These are phyloP conservation scores for Cavia aperea DNA, from an alignment of 2,113 vertebrate species.

Conservation along the genomic window DNA sequence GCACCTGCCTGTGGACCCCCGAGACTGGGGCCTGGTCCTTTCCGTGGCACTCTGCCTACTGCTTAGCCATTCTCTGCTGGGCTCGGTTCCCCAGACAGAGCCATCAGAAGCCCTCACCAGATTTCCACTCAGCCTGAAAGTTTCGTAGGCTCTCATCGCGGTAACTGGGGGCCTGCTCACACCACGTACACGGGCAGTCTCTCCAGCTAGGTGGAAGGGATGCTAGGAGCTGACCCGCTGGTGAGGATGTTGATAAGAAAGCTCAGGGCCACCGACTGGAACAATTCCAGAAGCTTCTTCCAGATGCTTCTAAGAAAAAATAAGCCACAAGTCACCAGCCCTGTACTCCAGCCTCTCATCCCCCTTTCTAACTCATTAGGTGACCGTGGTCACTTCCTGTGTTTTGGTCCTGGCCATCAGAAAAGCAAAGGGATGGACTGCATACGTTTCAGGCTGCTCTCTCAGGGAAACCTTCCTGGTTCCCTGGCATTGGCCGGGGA, in stretches of 20 bases:
- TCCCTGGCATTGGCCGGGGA: background rate
- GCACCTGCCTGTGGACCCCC: background rate
- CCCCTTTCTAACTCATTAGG: background rate
- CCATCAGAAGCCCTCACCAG: background rate
- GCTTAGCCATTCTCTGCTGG: background rate
- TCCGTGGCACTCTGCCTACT: background rate
- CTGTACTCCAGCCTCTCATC: background rate
- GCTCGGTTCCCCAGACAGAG: background rate
- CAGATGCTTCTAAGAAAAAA: slow-evolving; percentile 17
- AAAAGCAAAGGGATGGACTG: background rate
- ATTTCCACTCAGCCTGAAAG: background rate
- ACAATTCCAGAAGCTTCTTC: slow-evolving; percentile 17
- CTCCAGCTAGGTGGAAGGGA: background rate
- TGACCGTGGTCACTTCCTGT: background rate
- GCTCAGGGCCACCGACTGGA: background rate
- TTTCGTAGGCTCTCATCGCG: background rate
- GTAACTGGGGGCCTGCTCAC: background rate
- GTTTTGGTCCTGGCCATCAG: background rate
- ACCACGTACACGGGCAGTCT: background rate
- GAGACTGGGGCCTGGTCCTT: background rate
- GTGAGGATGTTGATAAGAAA: background rate
- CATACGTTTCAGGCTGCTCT: background rate
- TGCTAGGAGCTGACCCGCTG: background rate
- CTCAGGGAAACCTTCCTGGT: background rate
- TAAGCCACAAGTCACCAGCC: background rate